These are phyloP conservation scores for Lepidostoma basale DNA, from an alignment of 1,140 invertebrate genomes.

Conservation along the genomic window DNA sequence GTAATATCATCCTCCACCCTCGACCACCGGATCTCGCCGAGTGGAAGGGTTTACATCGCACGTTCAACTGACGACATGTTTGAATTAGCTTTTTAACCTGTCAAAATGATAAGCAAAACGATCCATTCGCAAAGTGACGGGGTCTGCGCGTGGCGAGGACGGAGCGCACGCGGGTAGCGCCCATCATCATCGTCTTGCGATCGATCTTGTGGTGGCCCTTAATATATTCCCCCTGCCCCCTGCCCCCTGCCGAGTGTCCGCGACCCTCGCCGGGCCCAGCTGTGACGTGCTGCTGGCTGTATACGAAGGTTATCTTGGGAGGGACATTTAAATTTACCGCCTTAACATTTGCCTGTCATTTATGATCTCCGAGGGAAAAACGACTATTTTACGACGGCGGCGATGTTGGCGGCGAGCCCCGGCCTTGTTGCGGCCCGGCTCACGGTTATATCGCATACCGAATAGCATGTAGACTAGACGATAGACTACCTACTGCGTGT, in stretches of 20 bases:
- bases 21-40: not conserved
- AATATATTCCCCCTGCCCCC: not conserved
- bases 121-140: no score
- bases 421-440: not conserved
- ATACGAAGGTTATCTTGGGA: slow-evolving; percentile 1
- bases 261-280: not conserved
- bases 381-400: not conserved
- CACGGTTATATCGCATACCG: no score
- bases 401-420: no score
- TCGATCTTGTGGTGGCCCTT: not conserved
- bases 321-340: slow-evolving; percentile 20
- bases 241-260: not conserved
- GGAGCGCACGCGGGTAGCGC: no score
- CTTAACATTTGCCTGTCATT: slow-evolving; percentile 14
- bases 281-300: not conserved
- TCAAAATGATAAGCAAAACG: not conserved
- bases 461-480: no score
- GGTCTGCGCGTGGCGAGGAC: not conserved
- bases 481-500: no score
- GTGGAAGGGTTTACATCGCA: not conserved
- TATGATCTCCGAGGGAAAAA: not conserved
- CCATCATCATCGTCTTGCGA: not conserved
- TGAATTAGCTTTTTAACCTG: no score
- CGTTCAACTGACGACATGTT: not conserved
- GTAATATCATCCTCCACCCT: no score